A percentile compares a stretch with the other conserved stretches of the same genome.
Evolutionary conservation across 2,888 invertebrate genomes (phyloP).

Genomic region (Eubasilissa splendida): DNA sequence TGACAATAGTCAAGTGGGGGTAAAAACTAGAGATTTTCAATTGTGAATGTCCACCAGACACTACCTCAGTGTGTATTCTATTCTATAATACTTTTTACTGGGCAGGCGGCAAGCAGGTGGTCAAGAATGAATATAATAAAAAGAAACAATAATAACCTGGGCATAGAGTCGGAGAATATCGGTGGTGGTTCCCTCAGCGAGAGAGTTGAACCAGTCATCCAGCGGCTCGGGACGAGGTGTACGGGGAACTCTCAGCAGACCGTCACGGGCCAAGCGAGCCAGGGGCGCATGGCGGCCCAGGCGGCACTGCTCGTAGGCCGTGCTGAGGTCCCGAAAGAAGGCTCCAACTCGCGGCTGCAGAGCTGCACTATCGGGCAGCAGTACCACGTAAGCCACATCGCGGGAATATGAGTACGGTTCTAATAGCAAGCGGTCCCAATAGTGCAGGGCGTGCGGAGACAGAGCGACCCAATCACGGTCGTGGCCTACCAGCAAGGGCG

Average conservation of each 20-base stretch:
- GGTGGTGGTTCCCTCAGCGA: constrained; percentile 86
- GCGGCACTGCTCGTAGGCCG: constrained; percentile 95
- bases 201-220: constrained; percentile 91
- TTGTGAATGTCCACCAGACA: too few relatives aligned
- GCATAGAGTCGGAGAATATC: constrained; percentile 91
- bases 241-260: constrained; percentile 80
- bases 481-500: constrained; percentile 93
- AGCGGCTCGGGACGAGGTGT: constrained; percentile 71
- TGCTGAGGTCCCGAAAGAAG: constrained; percentile 94
- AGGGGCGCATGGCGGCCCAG: constrained; percentile 95
- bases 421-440: constrained; percentile 97
- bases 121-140: not conserved
- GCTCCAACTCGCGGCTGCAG: constrained; percentile 83
- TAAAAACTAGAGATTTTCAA: too few relatives aligned
- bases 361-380: constrained; percentile 93
- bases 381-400: constrained; percentile 95
- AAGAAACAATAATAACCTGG: constrained; percentile 68
- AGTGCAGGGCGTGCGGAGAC: constrained; percentile 94
- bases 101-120: too few relatives aligned
- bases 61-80: too few relatives aligned
- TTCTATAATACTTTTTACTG: too few relatives aligned
- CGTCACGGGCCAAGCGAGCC: constrained; percentile 86
- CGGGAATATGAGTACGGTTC: constrained; percentile 97
- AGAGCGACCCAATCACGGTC: constrained; percentile 96
- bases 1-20: too few relatives aligned